A percentile compares a stretch with the other conserved stretches of the same genome.
phyloP scores from a whole-genome alignment of 2,888 invertebrate genomes.

The Mimachlamys varia region DNA sequence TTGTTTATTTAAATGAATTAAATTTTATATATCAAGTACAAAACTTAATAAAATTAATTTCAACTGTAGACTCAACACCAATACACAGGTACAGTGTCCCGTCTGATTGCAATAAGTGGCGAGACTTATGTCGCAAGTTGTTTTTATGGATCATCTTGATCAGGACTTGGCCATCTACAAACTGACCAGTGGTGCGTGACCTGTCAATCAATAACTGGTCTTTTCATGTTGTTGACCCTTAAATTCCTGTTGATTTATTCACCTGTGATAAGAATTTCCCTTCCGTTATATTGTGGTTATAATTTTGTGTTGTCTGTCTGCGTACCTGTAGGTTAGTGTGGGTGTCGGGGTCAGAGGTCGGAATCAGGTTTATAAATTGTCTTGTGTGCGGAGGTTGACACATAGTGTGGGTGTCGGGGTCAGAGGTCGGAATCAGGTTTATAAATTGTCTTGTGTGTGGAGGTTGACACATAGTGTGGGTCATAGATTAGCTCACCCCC shows the following conservation, averaged over 20 bases:
- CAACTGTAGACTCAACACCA: background rate
- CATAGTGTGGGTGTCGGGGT: background rate
- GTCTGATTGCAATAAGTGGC: background rate
- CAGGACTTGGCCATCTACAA: background rate
- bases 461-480: background rate
- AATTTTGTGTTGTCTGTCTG: background rate
- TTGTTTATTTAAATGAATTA: background rate
- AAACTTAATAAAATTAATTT: too few relatives aligned
- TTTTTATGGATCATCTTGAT: slow-evolving; percentile 28
- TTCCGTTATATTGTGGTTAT: background rate
- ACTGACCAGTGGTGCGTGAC: background rate
- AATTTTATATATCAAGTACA: too few relatives aligned
- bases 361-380: background rate
- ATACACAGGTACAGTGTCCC: background rate
- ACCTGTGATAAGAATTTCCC: background rate
- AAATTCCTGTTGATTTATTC: background rate
- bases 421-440: background rate
- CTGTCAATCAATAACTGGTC: background rate
- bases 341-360: background rate
- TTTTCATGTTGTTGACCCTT: background rate
- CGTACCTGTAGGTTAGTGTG: background rate
- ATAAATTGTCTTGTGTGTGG: background rate
- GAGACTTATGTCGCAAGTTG: background rate
- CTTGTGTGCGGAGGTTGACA: background rate
- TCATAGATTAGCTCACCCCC: background rate